Base-by-base conservation (phyloP, 1,140 invertebrate genomes). In the Drosophila paulistorum region DNA sequence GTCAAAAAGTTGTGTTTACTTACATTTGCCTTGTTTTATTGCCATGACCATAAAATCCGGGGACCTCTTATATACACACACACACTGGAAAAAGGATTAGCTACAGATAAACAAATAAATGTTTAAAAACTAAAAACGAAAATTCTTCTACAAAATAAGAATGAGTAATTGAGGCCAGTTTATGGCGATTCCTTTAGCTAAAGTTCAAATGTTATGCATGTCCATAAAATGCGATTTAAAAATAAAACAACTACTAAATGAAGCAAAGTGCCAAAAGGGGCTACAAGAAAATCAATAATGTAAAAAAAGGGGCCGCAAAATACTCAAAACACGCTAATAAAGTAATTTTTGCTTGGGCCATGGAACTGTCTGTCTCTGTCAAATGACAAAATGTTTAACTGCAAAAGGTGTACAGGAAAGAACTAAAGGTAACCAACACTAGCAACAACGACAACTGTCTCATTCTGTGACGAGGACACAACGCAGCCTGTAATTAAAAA, bases 1-100 rank as follows among this genome's bases (percentile, higher is more conserved):
- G 79, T 82, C 83, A 77, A 71, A 83, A 87, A 77, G 76, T 83
- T 86, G 79, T 81, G 73, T 84, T 77, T 79, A 73, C 81, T 84
- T 80, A 81, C 81, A 84, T 72, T 85, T 75, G 71, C 76, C 72
- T 60, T 64, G 68, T 78, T 86, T 89, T 86, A 87, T 79, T 81
- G 79, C 61, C 48, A 48, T 63, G 59, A 81, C 67, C 76, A 81
- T 75, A 71, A 77, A 83, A 69, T 73, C 74, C 45, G 23, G 30
- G 58, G 48, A 39, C 11, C 41, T 75, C 65, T 33, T 59, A 20
- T 39, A 37, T 1, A 26, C 23, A 26, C 23, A 26, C 57, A 60
- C 26, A 48, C 11, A 7, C 37, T 55, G 35, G 35, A 48, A 65
- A 41, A 51, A 26, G 48, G 61, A 55, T 60, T 57, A 64, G 63